These are phyloP conservation scores for Furnarius figulus DNA, from an alignment of 2,113 vertebrate genomes.

Conservation along the genomic window DNA sequence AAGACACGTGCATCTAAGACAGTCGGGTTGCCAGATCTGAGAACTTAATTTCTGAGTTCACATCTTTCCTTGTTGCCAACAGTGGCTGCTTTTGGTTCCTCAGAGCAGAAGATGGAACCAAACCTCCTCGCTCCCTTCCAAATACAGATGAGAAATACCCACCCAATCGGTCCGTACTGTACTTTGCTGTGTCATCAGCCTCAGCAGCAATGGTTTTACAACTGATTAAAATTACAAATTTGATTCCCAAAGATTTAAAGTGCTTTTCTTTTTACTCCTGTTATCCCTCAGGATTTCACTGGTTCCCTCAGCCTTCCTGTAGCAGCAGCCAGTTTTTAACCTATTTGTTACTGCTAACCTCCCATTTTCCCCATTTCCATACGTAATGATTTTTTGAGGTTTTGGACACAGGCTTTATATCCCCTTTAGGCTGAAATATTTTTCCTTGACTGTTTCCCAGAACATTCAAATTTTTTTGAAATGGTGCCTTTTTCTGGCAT, in stretches of 20 bases:
- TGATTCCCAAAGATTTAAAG: not conserved
- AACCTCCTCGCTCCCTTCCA: not conserved
- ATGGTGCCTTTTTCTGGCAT: not conserved
- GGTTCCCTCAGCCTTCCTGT: not conserved
- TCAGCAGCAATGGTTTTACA: not conserved
- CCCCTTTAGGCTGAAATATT: not conserved
- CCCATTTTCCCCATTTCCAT: not conserved
- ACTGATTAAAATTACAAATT: not conserved
- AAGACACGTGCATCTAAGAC: not conserved
- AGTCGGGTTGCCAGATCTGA: not conserved
- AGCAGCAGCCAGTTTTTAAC: not conserved
- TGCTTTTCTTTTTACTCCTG: not conserved
- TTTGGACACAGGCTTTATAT: not conserved
- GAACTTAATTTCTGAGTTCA: not conserved
- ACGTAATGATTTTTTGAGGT: not conserved
- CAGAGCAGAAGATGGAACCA: not conserved
- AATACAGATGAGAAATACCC: not conserved
- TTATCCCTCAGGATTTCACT: not conserved
- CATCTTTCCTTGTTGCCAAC: not conserved
- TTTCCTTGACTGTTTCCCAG: not conserved
- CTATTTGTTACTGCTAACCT: not conserved
- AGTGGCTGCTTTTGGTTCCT: not conserved
- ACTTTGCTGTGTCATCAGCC: not conserved
- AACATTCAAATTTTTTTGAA: not conserved
- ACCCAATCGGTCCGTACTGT: accelerated